These are phyloP conservation scores for Eupleurogrammus muticus DNA, from an alignment of 2,797 vertebrate genomes.

Conservation along the genomic window DNA sequence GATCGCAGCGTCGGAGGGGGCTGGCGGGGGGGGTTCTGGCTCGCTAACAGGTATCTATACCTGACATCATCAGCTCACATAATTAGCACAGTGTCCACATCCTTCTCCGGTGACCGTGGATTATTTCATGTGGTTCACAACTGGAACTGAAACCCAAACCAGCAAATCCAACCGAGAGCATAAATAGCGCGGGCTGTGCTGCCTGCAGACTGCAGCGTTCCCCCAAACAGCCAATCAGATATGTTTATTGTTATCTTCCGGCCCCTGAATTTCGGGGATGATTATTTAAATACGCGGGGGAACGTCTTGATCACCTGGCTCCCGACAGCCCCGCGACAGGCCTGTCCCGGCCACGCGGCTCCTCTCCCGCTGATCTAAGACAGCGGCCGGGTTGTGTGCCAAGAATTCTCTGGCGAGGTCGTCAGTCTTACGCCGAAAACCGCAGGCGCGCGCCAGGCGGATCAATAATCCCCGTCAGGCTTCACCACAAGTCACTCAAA, in stretches of 20 bases:
- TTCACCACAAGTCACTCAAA: slow-evolving; percentile 83
- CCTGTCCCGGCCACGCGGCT: slow-evolving; percentile 39
- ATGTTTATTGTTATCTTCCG: slow-evolving; percentile 73
- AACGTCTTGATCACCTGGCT: slow-evolving; percentile 68
- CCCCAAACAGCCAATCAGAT: slow-evolving; percentile 65
- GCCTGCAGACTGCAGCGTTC: slow-evolving; percentile 54
- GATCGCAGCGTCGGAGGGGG: slow-evolving; percentile 44
- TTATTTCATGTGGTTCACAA: slow-evolving; percentile 78
- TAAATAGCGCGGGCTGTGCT: slow-evolving; percentile 60
- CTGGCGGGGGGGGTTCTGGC: slow-evolving; percentile 60
- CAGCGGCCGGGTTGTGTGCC: slow-evolving; percentile 44
- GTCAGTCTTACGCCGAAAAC: slow-evolving; percentile 78
- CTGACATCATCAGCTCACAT: slow-evolving; percentile 84
- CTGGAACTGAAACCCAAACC: slow-evolving; percentile 68
- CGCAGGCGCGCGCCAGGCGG: slow-evolving; percentile 83
- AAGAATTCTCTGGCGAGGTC: slow-evolving; percentile 80
- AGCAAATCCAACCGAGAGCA: slow-evolving; percentile 63
- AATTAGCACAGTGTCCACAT: slow-evolving; percentile 83
- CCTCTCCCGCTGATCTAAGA: slow-evolving; percentile 53
- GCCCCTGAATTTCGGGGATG: slow-evolving; percentile 44
- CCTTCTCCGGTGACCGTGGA: slow-evolving; percentile 75
- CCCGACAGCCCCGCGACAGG: slow-evolving; percentile 48
- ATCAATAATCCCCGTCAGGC: slow-evolving; percentile 84
- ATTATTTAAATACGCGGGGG: slow-evolving; percentile 64
- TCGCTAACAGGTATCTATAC: slow-evolving; percentile 72